phyloP scores from a whole-genome alignment of 2,888 invertebrate species.

The Rhorus exstirpatorius region DNA sequence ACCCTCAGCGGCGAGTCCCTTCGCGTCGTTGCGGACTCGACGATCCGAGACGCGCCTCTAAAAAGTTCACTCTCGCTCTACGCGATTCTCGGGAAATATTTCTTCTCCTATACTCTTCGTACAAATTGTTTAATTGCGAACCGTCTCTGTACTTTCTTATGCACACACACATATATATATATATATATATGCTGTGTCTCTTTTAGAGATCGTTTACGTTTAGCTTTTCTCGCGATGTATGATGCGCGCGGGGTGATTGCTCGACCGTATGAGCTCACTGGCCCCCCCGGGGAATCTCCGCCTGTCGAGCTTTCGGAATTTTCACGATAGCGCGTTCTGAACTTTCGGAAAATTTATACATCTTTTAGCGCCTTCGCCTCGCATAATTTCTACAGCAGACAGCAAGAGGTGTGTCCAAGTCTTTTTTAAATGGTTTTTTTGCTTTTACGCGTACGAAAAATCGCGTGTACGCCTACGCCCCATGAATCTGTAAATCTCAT shows the following conservation, averaged over 20 bases:
- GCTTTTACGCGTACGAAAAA: background rate
- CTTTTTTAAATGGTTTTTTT: constrained; percentile 18
- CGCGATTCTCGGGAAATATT: constrained; percentile 71
- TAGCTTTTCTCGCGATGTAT: constrained; percentile 47
- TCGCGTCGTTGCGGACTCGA: constrained; percentile 34
- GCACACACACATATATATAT: background rate
- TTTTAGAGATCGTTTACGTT: constrained; percentile 32
- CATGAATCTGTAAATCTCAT: constrained; percentile 50
- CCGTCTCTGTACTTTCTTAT: constrained; percentile 57
- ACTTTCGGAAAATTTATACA: constrained; percentile 50
- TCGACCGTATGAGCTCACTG: constrained; percentile 56
- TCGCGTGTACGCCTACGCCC: constrained; percentile 19
- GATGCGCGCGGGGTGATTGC: constrained; percentile 52
- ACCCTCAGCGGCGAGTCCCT: constrained; percentile 30
- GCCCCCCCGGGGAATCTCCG: constrained; percentile 57
- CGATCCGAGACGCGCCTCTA: constrained; percentile 66
- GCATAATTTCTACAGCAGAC: constrained; percentile 3
- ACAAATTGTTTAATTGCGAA: constrained; percentile 81
- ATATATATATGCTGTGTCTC: constrained; percentile 11
- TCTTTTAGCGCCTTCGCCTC: background rate
- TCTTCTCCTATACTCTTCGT: constrained; percentile 69
- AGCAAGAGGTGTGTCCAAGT: background rate
- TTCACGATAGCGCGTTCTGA: background rate
- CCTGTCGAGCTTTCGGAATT: constrained; percentile 30
- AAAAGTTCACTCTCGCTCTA: constrained; percentile 61